A percentile compares a stretch with the other conserved stretches of the same genome.
These are phyloP conservation scores for Chrysolina haemoptera DNA, from an alignment of 2,888 invertebrate genomes.

Conservation along the genomic window DNA sequence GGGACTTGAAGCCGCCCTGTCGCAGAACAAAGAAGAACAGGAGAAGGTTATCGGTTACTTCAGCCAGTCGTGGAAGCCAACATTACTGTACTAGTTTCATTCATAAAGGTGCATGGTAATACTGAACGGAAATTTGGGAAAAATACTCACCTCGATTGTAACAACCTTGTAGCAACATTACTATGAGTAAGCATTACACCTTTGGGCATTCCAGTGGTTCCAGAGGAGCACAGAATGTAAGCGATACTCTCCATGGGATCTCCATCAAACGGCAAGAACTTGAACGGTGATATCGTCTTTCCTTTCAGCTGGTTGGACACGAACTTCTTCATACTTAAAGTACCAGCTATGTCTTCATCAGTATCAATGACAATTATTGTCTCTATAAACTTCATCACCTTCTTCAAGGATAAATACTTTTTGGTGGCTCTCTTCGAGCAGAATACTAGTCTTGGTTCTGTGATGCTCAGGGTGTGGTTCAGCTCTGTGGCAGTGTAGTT, in stretches of 20 bases:
- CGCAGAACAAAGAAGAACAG: too few species aligned
- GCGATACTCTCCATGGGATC: slow-evolving; percentile 58
- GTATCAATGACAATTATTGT: slow-evolving; percentile 73
- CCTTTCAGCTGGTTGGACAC: slow-evolving; percentile 32
- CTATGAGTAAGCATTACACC: slow-evolving; percentile 77
- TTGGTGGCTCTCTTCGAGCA: slow-evolving; percentile 74
- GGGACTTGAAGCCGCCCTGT: too few species aligned
- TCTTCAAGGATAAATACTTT: slow-evolving; percentile 72
- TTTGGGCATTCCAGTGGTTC: slow-evolving; percentile 80
- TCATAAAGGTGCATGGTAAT: too few species aligned
- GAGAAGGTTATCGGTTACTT: too few species aligned
- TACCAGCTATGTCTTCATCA: slow-evolving; percentile 35
- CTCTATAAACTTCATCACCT: slow-evolving; percentile 63
- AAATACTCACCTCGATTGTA: slow-evolving; percentile 41
- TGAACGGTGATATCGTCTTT: slow-evolving; percentile 28
- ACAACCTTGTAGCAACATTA: slow-evolving; percentile 64
- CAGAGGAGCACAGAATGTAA: slow-evolving; percentile 75
- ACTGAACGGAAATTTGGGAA: too few species aligned
- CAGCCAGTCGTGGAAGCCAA: too few species aligned
- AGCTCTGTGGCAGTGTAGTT: slow-evolving; percentile 50
- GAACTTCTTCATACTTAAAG: slow-evolving; percentile 35
- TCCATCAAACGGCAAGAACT: slow-evolving; percentile 47
- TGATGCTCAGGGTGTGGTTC: slow-evolving; percentile 75
- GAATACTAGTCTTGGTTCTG: slow-evolving; percentile 78
- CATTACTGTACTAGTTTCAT: too few species aligned